phyloP scores from a whole-genome alignment of 1,140 invertebrate genomes.

The Euborellia annulipes region DNA sequence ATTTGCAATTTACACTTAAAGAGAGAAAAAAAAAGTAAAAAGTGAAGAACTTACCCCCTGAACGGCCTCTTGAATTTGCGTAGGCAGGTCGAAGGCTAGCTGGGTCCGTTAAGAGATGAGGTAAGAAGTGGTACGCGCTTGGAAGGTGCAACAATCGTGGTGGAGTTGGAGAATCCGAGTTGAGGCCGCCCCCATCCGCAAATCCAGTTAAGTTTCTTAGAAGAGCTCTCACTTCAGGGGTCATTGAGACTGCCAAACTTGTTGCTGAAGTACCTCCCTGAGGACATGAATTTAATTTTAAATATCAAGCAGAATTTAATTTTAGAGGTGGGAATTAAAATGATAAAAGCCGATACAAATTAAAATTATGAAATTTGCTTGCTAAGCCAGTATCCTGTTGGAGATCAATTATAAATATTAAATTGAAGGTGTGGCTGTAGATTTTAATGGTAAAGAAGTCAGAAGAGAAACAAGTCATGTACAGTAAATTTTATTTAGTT shows the following conservation, averaged over 20 bases:
- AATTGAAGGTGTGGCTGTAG: too few species aligned
- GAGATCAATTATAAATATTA: too few species aligned
- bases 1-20: neutral
- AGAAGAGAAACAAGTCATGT: too few species aligned
- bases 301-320: too few species aligned
- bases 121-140: slow-evolving; percentile 71
- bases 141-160: slow-evolving; percentile 39
- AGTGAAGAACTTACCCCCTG: slow-evolving; percentile 35
- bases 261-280: too few species aligned
- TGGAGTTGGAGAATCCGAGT: slow-evolving; percentile 1
- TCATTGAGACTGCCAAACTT: neutral
- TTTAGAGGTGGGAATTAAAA: too few species aligned
- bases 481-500: too few species aligned
- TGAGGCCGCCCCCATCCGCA: slow-evolving; percentile 23
- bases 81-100: slow-evolving; percentile 63
- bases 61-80: slow-evolving; percentile 53
- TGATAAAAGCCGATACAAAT: too few species aligned
- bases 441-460: too few species aligned
- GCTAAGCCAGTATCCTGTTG: too few species aligned
- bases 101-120: slow-evolving; percentile 67
- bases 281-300: too few species aligned
- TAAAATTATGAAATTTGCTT: too few species aligned
- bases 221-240: slow-evolving; percentile 13
- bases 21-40: slow-evolving; percentile 3
- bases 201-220: slow-evolving; percentile 25